These are phyloP conservation scores for Avahi laniger DNA, from an alignment of 2,797 vertebrate genomes.

Conservation along the genomic window DNA sequence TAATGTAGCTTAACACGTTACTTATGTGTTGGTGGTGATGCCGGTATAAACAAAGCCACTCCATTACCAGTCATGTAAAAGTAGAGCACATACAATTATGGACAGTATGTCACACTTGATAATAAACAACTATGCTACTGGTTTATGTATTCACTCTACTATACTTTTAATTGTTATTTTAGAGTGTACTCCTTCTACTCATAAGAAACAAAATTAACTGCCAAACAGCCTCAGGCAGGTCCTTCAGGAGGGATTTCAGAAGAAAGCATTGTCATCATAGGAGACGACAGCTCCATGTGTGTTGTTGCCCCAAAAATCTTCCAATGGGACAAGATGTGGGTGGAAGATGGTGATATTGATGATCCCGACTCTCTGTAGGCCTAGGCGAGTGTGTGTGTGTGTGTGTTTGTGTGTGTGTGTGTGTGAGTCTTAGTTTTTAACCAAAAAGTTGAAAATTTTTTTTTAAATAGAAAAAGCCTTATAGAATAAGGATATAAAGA, in stretches of 20 bases:
- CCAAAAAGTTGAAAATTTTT: not conserved
- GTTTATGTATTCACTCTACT: not conserved
- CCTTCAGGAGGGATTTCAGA: not conserved
- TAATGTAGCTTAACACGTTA: not conserved
- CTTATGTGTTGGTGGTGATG: not conserved
- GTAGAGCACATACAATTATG: not conserved
- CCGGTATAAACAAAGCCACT: not conserved
- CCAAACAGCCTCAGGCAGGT: not conserved
- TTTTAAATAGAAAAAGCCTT: not conserved
- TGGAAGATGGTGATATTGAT: not conserved
- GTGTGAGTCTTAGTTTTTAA: not conserved
- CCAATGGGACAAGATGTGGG: not conserved
- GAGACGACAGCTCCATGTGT: not conserved
- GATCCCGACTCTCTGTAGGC: not conserved
- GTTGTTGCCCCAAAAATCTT: not conserved
- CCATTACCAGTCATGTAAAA: not conserved
- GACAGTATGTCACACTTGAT: not conserved
- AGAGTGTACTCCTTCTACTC: not conserved
- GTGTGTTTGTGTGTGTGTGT: no score
- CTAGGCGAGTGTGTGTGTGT: no score
- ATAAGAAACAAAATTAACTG: not conserved
- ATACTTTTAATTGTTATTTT: not conserved
- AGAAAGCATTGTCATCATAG: not conserved
- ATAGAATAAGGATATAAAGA: not conserved
- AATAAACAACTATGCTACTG: not conserved